Evolutionary conservation across 2,113 vertebrate species (phyloP).

Genomic region (Vulpes ferrilata): DNA sequence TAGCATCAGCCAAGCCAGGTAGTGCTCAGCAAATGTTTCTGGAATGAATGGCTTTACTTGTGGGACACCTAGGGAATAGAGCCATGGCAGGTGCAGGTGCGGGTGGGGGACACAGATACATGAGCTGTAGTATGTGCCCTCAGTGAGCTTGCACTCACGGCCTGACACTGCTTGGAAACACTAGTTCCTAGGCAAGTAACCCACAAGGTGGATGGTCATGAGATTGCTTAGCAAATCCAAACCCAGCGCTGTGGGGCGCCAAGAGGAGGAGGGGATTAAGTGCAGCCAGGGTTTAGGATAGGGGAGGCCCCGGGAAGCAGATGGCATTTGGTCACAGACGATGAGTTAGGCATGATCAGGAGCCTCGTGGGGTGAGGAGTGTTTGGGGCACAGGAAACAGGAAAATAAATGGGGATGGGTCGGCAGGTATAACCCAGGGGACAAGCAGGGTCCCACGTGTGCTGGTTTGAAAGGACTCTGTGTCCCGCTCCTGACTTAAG

Average conservation of each 20-base stretch:
- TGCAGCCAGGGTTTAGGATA: background rate
- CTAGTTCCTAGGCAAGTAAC: background rate
- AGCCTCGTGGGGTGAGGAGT: background rate
- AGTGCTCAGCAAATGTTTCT: background rate
- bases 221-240: background rate
- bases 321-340: background rate
- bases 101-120: fast-evolving
- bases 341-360: background rate
- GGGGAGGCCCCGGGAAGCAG: background rate
- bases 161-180: background rate
- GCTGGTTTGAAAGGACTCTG: background rate
- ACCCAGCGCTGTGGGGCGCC: background rate
- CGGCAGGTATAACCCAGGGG: background rate
- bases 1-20: background rate
- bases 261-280: background rate
- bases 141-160: too few relatives aligned
- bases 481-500: background rate
- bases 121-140: background rate
- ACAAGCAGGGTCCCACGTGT: background rate
- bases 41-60: background rate
- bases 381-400: background rate
- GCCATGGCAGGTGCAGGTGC: fast-evolving
- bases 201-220: background rate
- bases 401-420: background rate
- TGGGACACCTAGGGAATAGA: background rate